Conservation (phyloP, 1,140 invertebrate genomes). For the Drosophila ercepeae region DNA sequence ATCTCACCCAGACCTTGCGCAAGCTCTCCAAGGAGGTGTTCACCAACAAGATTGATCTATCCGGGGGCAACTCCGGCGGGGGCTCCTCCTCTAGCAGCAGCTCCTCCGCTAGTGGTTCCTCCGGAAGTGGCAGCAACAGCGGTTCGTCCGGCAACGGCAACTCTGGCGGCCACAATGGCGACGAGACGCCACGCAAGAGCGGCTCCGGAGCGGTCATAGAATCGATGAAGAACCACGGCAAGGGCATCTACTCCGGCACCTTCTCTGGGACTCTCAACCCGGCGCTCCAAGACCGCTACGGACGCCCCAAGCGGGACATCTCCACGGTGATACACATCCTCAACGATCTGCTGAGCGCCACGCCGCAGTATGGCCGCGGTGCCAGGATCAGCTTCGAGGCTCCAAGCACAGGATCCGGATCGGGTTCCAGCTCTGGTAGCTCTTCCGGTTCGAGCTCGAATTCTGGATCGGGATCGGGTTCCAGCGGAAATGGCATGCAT, state of each 20-base stretch:
- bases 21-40: conserved; percentile 95
- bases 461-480: conserved; percentile 31
- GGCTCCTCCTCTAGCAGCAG: conserved; percentile 7
- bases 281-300: conserved; percentile 95
- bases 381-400: conserved; percentile 84
- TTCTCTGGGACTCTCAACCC: conserved; percentile 95
- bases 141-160: conserved; percentile 70
- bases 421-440: conserved; percentile 7
- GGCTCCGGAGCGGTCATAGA: conserved; percentile 95
- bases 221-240: conserved; percentile 96
- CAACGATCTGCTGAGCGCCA: conserved; percentile 95
- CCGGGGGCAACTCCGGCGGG: conserved; percentile 61
- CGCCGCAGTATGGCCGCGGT: conserved; percentile 86
- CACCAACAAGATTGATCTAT: conserved; percentile 87
- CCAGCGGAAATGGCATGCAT: conserved; percentile 35
- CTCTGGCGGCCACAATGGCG: conserved; percentile 85
- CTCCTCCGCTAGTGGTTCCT: conserved; percentile 2
- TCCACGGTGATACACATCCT: conserved; percentile 97
- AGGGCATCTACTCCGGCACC: conserved; percentile 94
- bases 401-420: conserved; percentile 45
- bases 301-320: conserved; percentile 95
- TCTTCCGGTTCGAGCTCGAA: conserved; percentile 28
- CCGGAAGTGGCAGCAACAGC: not conserved
- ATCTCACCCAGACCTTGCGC: conserved; percentile 95
- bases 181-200: conserved; percentile 84